These are phyloP conservation scores for Achroia grisella DNA, from an alignment of 1,140 invertebrate species.

Conservation along the genomic window DNA sequence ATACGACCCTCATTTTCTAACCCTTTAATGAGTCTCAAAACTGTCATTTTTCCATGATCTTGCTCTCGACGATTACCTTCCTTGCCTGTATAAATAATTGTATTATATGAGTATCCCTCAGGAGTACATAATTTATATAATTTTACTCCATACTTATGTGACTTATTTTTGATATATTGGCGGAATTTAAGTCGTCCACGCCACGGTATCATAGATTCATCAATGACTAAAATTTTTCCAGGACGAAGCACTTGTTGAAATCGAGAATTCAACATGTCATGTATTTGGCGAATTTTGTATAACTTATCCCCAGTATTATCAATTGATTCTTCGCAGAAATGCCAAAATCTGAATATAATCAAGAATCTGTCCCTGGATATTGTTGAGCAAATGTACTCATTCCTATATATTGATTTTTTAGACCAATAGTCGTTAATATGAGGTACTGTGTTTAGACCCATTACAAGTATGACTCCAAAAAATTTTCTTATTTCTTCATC, in stretches of 20 bases:
- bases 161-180: conserved; percentile 46
- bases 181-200: conserved; percentile 41
- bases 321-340: conserved; percentile 22
- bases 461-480: too few species aligned
- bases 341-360: conserved; percentile 23
- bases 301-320: conserved; percentile 18
- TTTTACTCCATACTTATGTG: conserved; percentile 55
- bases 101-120: conserved; percentile 31
- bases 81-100: conserved; percentile 25
- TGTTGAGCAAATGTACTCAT: too few species aligned
- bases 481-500: too few species aligned
- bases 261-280: conserved; percentile 32
- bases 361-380: conserved; percentile 41
- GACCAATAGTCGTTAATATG: too few species aligned
- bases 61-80: conserved; percentile 12
- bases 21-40: conserved; percentile 28
- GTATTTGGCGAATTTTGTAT: conserved; percentile 8
- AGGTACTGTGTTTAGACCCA: too few species aligned
- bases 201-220: conserved; percentile 57
- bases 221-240: conserved; percentile 37
- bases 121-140: conserved; percentile 44
- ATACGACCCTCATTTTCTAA: conserved; percentile 33
- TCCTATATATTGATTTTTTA: too few species aligned
- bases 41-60: conserved; percentile 26
- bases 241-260: conserved; percentile 32